A percentile compares a stretch with the other conserved stretches of the same genome.
phyloP scores from a whole-genome alignment of 2,113 vertebrate species.

The Grammatotria lemairii region DNA sequence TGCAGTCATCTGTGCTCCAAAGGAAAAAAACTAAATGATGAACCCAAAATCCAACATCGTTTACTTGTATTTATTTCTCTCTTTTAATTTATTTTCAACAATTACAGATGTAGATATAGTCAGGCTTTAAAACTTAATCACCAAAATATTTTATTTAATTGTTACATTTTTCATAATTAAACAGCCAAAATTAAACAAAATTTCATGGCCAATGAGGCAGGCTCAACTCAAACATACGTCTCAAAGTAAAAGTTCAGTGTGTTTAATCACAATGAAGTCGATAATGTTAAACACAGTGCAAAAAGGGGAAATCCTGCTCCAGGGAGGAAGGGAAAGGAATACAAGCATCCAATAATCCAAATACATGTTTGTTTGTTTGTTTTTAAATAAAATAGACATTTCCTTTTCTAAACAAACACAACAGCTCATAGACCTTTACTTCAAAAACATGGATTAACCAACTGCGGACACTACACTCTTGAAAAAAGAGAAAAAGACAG shows the following conservation, averaged over 20 bases:
- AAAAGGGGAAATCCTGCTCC: neutral
- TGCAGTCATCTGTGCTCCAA: fast-evolving
- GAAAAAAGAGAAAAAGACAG: neutral
- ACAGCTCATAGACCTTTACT: neutral
- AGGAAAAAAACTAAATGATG: neutral
- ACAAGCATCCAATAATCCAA: neutral
- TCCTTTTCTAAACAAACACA: neutral
- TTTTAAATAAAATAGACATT: neutral
- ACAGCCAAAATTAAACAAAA: neutral
- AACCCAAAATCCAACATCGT: neutral
- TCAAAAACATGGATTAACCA: neutral
- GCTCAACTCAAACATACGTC: neutral
- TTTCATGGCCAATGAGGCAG: neutral
- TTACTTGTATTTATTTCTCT: neutral
- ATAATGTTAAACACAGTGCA: neutral
- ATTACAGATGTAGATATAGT: neutral
- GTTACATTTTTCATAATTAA: neutral
- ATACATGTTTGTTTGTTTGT: neutral
- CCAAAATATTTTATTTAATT: neutral
- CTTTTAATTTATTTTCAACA: neutral
- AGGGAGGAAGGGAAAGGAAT: neutral
- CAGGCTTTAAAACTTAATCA: neutral
- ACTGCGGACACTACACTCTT: neutral
- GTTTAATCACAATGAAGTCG: fast-evolving
- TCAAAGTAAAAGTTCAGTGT: neutral